Base-by-base conservation (phyloP, 2,113 vertebrate genomes). In the Pao palembangensis region DNA sequence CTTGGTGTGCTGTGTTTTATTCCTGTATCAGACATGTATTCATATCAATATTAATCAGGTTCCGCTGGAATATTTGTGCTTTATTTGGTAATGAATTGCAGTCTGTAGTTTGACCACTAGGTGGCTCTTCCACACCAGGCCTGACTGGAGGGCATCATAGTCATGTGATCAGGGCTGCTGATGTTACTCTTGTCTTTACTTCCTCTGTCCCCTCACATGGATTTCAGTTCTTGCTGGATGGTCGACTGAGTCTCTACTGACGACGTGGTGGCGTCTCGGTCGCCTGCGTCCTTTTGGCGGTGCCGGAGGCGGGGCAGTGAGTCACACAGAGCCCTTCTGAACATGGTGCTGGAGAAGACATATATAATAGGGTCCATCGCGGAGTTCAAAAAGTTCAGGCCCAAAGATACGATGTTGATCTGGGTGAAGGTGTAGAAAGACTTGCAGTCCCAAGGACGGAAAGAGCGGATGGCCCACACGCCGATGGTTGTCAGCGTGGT, bases 381-480 rank as follows among this genome's bases (percentile, higher is more conserved):
- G 0, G 88, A 88, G 73, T 92, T 92, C 38, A 90, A 73, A 74
- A 90, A 91, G 64, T 89, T 87, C 48, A 92, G 64, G 0, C 87
- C 85, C 52, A 90, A 48, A 11, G 88, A 90, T 12, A 87, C 70
- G 17, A 88, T 82, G 61, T 75, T 91, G 59, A 90, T 66, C 60
- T 88, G 75, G 8, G 76, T 66, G 47, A 80, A 57, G 0, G 67
- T 55, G 72, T 88, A 84, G 59, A 86, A 71, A 13, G 83, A 46
- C 11, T 31, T 3, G 17, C 89, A 88, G 70, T 86, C 79, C 58
- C 42, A 47, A 0, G 68, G 51, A 0, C 52, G 70, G 58, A 50
- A 59, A 0, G 66, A 63, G 13, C 63, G 51, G 50, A 82, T 69
- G 31, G 59, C 21, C 69, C 66, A 80, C 38, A 73, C 46, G 2